These are phyloP conservation scores for Sesia bembeciformis DNA, from an alignment of 2,888 invertebrate species.

Conservation along the genomic window DNA sequence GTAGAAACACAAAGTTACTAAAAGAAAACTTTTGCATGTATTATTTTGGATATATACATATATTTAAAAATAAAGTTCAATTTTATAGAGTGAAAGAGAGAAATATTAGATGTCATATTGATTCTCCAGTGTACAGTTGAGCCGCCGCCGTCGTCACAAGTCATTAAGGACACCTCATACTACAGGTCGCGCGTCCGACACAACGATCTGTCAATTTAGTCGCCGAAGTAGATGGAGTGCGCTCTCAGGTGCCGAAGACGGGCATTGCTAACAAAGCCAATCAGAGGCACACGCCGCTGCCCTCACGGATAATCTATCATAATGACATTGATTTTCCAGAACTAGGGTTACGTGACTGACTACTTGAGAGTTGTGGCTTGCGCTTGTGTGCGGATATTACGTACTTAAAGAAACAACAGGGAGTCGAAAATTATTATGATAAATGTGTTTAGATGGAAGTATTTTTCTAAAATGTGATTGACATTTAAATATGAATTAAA, in stretches of 20 bases:
- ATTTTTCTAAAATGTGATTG: too few species aligned
- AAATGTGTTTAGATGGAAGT: too few species aligned
- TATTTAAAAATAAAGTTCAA: too few species aligned
- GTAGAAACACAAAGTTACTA: background rate
- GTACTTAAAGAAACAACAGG: background rate
- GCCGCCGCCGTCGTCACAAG: constrained; percentile 10
- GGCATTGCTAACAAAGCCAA: constrained; percentile 66
- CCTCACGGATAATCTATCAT: constrained; percentile 67
- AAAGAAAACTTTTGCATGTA: background rate
- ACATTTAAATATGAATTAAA: too few species aligned
- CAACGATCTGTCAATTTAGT: constrained; percentile 72
- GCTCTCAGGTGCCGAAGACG: constrained; percentile 56
- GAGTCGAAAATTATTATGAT: too few species aligned
- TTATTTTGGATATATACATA: constrained; percentile 27
- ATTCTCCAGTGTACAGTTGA: too few species aligned
- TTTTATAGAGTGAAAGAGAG: too few species aligned
- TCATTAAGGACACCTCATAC: constrained; percentile 52
- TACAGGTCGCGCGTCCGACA: constrained; percentile 17
- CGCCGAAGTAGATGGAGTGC: constrained; percentile 34
- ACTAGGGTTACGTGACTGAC: constrained; percentile 33
- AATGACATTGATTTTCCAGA: constrained; percentile 68
- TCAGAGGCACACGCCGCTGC: constrained; percentile 49
- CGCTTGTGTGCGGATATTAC: background rate
- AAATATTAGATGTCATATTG: too few species aligned
- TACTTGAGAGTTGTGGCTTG: constrained; percentile 23